phyloP scores from a whole-genome alignment of 2,888 invertebrate species.

The Graphium colonna region DNA sequence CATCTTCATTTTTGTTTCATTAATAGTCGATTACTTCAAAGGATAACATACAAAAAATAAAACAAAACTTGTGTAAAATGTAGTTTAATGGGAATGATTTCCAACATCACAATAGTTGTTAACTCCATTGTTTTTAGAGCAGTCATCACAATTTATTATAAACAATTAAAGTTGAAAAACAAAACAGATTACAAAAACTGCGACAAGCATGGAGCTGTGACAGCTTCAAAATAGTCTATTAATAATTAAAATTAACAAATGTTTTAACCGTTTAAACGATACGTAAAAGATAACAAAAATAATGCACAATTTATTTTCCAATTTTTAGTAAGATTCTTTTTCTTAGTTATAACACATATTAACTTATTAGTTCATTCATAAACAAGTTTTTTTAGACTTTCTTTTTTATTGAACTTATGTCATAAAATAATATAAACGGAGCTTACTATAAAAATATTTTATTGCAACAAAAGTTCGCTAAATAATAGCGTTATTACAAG shows the following conservation, averaged over 20 bases:
- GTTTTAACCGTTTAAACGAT: slow-evolving; percentile 11
- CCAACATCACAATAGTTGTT: slow-evolving; percentile 61
- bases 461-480: background rate
- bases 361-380: background rate
- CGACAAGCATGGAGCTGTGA: background rate
- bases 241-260: background rate
- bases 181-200: slow-evolving; percentile 21
- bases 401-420: background rate
- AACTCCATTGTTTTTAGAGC: slow-evolving; percentile 43
- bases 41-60: slow-evolving; percentile 4
- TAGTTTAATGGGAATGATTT: slow-evolving; percentile 74
- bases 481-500: background rate
- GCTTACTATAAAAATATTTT: background rate
- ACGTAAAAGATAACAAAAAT: slow-evolving; percentile 18
- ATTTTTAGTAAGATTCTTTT: slow-evolving; percentile 32
- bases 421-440: background rate
- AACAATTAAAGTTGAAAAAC: slow-evolving; percentile 26
- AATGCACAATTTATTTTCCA: slow-evolving; percentile 33
- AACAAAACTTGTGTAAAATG: slow-evolving; percentile 68
- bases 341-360: background rate
- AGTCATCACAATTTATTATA: slow-evolving; percentile 42
- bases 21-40: background rate
- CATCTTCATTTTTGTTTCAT: no score
- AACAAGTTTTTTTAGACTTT: background rate
- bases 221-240: slow-evolving; percentile 1